Conservation (phyloP, 2,797 vertebrate genomes). For the Pyrocephalus nanus region DNA sequence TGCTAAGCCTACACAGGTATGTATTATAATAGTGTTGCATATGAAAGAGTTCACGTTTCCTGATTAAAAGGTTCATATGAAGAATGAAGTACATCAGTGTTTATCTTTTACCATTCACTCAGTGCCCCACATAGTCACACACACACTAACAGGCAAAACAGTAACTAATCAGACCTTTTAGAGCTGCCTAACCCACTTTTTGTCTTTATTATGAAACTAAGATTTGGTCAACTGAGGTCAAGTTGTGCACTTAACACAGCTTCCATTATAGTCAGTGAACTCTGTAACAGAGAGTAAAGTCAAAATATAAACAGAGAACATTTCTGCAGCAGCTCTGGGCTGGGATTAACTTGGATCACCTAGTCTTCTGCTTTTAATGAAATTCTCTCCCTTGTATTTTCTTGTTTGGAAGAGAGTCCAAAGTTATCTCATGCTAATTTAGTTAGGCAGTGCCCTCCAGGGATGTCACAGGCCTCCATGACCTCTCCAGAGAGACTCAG, state of each 20-base stretch:
- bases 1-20: slow-evolving; percentile 1
- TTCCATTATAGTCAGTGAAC: slow-evolving; percentile 72
- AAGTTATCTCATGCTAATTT: slow-evolving; percentile 99
- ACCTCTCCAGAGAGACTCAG: slow-evolving; percentile 85
- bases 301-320: slow-evolving; percentile 73
- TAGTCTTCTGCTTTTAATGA: slow-evolving; percentile 88
- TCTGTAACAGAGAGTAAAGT: slow-evolving; percentile 72
- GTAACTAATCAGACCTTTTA: slow-evolving; percentile 63
- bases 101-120: slow-evolving; percentile 55
- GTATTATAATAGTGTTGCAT: slow-evolving; percentile 28
- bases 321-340: slow-evolving; percentile 81
- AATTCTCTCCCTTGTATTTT: slow-evolving; percentile 84
- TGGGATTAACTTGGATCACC: slow-evolving; percentile 86
- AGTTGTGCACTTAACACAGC: slow-evolving; percentile 69
- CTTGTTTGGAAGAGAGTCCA: slow-evolving; percentile 82
- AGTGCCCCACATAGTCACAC: slow-evolving; percentile 18
- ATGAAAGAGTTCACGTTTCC: slow-evolving; percentile 58
- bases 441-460: slow-evolving; percentile 97
- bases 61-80: slow-evolving; percentile 42
- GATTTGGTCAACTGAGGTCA: slow-evolving; percentile 76
- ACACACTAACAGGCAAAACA: slow-evolving; percentile 37
- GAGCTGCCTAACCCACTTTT: slow-evolving; percentile 62
- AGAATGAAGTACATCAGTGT: slow-evolving; percentile 28
- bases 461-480: slow-evolving; percentile 88
- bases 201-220: slow-evolving; percentile 69